Conservation (phyloP, 2,888 invertebrate genomes). For the Protonemura montana region DNA sequence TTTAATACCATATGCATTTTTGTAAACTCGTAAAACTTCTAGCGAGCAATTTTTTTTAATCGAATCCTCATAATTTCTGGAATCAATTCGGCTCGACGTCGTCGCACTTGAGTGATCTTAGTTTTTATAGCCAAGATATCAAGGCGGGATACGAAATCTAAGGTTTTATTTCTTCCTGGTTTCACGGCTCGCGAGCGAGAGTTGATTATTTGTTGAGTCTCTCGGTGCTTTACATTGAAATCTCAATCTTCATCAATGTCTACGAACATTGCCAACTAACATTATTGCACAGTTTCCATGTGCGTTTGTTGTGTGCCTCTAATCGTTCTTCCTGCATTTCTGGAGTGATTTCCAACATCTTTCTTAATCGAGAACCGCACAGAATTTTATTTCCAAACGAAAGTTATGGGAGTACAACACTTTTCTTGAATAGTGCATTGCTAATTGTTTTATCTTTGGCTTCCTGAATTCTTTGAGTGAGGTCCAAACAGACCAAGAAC, state of each 20-base stretch:
- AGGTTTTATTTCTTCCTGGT: neutral
- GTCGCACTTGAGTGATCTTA: too few species aligned
- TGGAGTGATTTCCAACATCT: neutral
- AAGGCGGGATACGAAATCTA: neutral
- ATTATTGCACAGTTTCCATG: neutral
- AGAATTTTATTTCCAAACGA: neutral
- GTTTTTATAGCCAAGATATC: too few species aligned
- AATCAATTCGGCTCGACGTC: too few species aligned
- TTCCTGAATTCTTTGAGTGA: neutral
- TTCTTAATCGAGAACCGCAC: neutral
- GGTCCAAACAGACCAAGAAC: neutral
- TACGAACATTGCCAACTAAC: neutral
- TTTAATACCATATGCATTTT: too few species aligned
- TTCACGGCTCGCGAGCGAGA: neutral
- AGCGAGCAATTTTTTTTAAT: too few species aligned
- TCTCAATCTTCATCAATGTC: neutral
- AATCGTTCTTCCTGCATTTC: slow-evolving; percentile 7
- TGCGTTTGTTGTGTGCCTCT: neutral
- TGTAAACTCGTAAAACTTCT: too few species aligned
- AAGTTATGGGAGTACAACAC: neutral
- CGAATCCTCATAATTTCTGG: too few species aligned
- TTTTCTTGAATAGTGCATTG: neutral
- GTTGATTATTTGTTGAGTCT: neutral
- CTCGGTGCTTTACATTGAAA: neutral
- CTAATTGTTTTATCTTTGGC: neutral